These are phyloP conservation scores for Atherix ibis DNA, from an alignment of 2,888 invertebrate genomes.

Conservation along the genomic window DNA sequence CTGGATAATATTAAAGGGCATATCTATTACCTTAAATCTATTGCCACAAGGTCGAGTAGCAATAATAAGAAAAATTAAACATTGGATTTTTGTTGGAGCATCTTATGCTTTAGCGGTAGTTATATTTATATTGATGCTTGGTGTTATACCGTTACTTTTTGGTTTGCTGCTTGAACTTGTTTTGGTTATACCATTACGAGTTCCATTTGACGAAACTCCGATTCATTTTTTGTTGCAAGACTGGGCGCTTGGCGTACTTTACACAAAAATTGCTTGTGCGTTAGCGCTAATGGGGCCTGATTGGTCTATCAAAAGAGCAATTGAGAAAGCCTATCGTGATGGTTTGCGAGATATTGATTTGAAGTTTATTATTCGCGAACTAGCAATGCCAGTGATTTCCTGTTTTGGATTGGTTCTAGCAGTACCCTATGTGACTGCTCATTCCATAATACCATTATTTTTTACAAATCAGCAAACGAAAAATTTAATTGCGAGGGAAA, in stretches of 20 bases:
- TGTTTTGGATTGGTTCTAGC: slow-evolving; percentile 80
- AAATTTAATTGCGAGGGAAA: slow-evolving; percentile 63
- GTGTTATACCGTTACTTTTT: slow-evolving; percentile 80
- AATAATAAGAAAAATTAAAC: slow-evolving; percentile 49
- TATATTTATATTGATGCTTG: slow-evolving; percentile 52
- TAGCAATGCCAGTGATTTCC: slow-evolving; percentile 80
- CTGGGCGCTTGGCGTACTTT: slow-evolving; percentile 94
- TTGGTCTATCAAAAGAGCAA: slow-evolving; percentile 79
- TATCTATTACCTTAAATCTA: slow-evolving; percentile 71
- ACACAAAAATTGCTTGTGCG: slow-evolving; percentile 94
- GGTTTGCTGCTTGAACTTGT: slow-evolving; percentile 85
- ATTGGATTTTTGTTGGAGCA: slow-evolving; percentile 57
- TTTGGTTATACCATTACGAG: slow-evolving; percentile 79
- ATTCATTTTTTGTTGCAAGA: slow-evolving; percentile 84
- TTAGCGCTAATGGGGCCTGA: slow-evolving; percentile 97
- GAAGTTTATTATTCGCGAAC: slow-evolving; percentile 63
- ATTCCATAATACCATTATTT: slow-evolving; percentile 55
- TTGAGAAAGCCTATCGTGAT: slow-evolving; percentile 86
- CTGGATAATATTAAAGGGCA: slow-evolving; percentile 77
- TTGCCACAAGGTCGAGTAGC: slow-evolving; percentile 76
- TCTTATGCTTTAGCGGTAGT: slow-evolving; percentile 64
- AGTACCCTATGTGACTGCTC: slow-evolving; percentile 81
- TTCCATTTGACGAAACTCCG: slow-evolving; percentile 82
- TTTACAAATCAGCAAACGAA: slow-evolving; percentile 47
- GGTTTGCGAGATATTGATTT: slow-evolving; percentile 88